Percentiles rank a stretch among this genome's conserved stretches.
phyloP scores from a whole-genome alignment of 2,888 invertebrate species.

The Tromatobia lineatoria region DNA sequence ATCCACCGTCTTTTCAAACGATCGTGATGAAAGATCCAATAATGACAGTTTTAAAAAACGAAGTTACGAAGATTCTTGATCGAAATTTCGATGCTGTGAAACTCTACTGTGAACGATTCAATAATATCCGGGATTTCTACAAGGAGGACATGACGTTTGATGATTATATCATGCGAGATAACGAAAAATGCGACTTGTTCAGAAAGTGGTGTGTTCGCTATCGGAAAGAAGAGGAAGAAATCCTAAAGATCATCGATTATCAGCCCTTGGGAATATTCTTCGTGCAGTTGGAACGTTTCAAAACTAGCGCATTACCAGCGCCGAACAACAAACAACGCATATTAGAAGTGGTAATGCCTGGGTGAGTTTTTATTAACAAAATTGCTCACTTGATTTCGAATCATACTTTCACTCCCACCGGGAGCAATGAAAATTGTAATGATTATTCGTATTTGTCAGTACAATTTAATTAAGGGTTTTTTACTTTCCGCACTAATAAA shows the following conservation, averaged over 20 bases:
- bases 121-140: constrained; percentile 89
- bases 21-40: constrained; percentile 90
- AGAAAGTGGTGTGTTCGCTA: constrained; percentile 90
- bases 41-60: constrained; percentile 87
- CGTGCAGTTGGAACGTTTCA: constrained; percentile 90
- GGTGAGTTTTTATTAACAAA: constrained; percentile 87
- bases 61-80: constrained; percentile 87
- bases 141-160: constrained; percentile 90
- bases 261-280: constrained; percentile 92
- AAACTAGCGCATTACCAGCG: constrained; percentile 90
- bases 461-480: too few species aligned
- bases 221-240: constrained; percentile 89
- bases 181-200: constrained; percentile 87
- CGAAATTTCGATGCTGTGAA: constrained; percentile 89
- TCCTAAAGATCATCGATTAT: constrained; percentile 89
- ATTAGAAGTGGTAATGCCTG: constrained; percentile 88
- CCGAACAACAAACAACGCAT: constrained; percentile 90
- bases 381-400: constrained; percentile 84
- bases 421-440: too few species aligned
- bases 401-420: background rate
- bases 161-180: constrained; percentile 88
- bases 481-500: too few species aligned
- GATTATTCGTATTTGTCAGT: too few species aligned
- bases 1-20: constrained; percentile 90
- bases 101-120: constrained; percentile 89